Conservation (phyloP, 1,140 invertebrate genomes). For the Trichonephila inaurata region DNA sequence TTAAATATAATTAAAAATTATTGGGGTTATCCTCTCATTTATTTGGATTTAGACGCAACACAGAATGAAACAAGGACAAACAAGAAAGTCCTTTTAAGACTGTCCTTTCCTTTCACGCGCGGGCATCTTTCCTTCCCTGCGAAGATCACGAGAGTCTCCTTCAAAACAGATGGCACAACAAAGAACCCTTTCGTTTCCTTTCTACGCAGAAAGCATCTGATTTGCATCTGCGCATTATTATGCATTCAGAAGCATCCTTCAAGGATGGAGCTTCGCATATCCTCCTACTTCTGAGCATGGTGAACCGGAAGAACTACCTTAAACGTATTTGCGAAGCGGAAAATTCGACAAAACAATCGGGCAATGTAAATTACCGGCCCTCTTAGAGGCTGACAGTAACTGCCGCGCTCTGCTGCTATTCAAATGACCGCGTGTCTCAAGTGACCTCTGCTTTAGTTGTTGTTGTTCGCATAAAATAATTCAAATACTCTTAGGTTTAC, state of each 20-base stretch:
- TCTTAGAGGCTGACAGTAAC: not conserved
- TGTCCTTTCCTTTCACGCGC: not conserved
- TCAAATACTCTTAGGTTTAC: not conserved
- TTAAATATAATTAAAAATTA: no score
- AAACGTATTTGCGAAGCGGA: slow-evolving; percentile 14
- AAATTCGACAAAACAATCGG: not conserved
- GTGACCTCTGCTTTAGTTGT: not conserved
- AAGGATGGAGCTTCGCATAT: not conserved
- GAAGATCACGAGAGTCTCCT: not conserved
- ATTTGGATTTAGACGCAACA: no score
- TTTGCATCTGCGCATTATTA: not conserved
- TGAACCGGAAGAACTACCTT: not conserved
- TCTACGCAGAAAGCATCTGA: not conserved
- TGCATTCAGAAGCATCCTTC: slow-evolving; percentile 5
- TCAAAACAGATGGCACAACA: not conserved
- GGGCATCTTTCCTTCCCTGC: not conserved
- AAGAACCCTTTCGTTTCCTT: not conserved
- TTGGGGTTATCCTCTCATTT: no score
- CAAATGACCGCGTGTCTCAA: slow-evolving; percentile 5
- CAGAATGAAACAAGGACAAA: not conserved
- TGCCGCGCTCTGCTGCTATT: not conserved
- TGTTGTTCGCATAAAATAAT: not conserved
- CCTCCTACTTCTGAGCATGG: not conserved
- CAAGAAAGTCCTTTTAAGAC: not conserved
- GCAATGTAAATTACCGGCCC: slow-evolving; percentile 4